Evolutionary conservation across 2,113 vertebrate species (phyloP), one percentile per base, ranked within the genome.

Genomic region (Limnothrissa miodon): DNA sequence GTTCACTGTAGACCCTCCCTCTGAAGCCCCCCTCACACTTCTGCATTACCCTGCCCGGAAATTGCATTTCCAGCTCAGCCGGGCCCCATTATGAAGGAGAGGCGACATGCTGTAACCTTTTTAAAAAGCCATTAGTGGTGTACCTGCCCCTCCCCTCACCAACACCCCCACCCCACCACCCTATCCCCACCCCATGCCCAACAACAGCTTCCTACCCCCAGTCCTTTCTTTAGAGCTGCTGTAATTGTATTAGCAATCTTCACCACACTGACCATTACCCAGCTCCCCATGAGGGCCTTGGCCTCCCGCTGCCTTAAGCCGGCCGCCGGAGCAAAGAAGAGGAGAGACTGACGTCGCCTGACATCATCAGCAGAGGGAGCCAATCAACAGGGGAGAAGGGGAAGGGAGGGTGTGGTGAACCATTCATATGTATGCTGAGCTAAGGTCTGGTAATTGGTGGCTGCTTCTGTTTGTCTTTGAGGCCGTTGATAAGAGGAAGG

Each of bases 101-200:
- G 93, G 92, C 91, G 91, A 94, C 93, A 93, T 93, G 93, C 92
- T 94, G 93, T 94, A 94, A 95, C 93, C 93, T 94, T 95, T 95
- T 95, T 95, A 95, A 95, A 95, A 95, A 95, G 91, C 93, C 93
- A 94, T 95, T 95, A 94, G 92, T 90, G 92, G 93, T 94, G 92
- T 92, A 93, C 93, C 90, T 92, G 90, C 92, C 91, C 91, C 88
- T 48, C 90, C 88, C 86, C 88, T 86, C 33, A 74, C 66, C 53
- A 83, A 79, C 86, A 39, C 78, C 80, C 56, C 36, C 21, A 62
- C 80, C 56, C 36, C 21, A 62, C 42, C 39, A n/a, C 79, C 5
- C 51, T 78, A 25, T 39, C 87, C 79, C 70, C 83, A 80, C 78
- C 84, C 84, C 83, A 87, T 74, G 66, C 66, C 33, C 66, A 74